A percentile compares a stretch with the other conserved stretches of the same genome.
phyloP scores from a whole-genome alignment of 2,888 invertebrate genomes.

The Strigamia maritima region DNA sequence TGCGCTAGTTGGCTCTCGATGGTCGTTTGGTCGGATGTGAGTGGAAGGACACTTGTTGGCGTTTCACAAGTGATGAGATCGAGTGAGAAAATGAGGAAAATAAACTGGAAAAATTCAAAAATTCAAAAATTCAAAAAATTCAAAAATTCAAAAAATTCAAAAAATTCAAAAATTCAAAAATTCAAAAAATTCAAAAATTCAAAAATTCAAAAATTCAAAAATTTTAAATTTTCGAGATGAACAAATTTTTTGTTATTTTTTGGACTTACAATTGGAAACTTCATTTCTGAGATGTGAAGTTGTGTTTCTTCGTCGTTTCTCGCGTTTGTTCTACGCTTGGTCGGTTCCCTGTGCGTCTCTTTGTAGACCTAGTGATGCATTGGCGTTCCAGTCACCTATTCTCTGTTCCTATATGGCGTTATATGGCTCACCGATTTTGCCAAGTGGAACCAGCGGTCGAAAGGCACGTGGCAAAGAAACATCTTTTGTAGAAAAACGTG shows the following conservation, averaged over 20 bases:
- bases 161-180: too few species aligned
- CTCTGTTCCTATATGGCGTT: neutral
- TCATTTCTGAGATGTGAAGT: neutral
- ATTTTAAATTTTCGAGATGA: neutral
- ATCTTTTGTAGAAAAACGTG: constrained; percentile 13
- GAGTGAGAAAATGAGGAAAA: neutral
- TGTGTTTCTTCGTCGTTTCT: neutral
- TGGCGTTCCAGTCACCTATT: constrained; percentile 28
- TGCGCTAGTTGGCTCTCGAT: neutral
- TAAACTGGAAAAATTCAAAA: neutral
- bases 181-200: too few species aligned
- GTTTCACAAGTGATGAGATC: neutral
- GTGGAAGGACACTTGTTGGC: neutral
- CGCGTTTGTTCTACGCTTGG: constrained; percentile 22
- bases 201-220: too few species aligned
- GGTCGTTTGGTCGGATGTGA: neutral
- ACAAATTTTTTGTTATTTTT: neutral
- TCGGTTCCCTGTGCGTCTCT: neutral
- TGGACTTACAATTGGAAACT: neutral
- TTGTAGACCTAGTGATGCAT: constrained; percentile 31
- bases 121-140: neutral
- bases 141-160: too few species aligned
- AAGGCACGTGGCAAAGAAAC: constrained; percentile 28
- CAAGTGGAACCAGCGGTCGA: constrained; percentile 12
- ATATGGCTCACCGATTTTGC: constrained; percentile 23